A percentile compares a stretch with the other conserved stretches of the same genome.
Conservation (phyloP, 2,888 invertebrate genomes). For the Drosophila neotestacea region DNA sequence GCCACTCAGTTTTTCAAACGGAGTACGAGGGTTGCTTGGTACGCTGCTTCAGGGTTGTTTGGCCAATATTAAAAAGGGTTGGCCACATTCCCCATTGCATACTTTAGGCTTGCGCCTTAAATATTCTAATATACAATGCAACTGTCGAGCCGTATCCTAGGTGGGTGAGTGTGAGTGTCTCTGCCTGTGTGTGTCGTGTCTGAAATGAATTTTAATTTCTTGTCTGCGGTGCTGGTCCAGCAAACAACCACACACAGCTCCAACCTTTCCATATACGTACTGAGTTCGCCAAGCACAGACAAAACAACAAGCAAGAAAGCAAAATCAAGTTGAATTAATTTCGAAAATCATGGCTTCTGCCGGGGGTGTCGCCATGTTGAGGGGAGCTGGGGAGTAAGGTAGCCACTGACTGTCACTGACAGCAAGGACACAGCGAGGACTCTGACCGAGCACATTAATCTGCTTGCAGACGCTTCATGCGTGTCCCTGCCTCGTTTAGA, state of each 20-base stretch:
- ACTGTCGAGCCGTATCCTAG: conserved; percentile 15
- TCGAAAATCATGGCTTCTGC: conserved; percentile 81
- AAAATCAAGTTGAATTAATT: conserved; percentile 82
- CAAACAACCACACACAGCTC: conserved; percentile 35
- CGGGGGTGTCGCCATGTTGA: conserved; percentile 54
- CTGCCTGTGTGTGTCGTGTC: conserved; percentile 42
- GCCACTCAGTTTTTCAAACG: conserved; percentile 34
- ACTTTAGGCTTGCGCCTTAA: conserved; percentile 80
- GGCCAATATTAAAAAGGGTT: conserved; percentile 38
- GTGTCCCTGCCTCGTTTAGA: conserved; percentile 61
- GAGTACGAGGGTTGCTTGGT: conserved; percentile 49
- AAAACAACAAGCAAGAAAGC: conserved; percentile 77
- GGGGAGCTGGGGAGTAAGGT: conserved; percentile 8
- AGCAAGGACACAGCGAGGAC: conserved; percentile 62
- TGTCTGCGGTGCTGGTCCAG: conserved; percentile 56
- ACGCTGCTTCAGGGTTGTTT: conserved; percentile 52
- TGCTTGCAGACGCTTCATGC: conserved; percentile 79
- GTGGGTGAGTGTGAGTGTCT: conserved; percentile 3
- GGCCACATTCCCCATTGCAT: conserved; percentile 60
- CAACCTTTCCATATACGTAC: neutral
- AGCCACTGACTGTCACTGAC: conserved; percentile 63
- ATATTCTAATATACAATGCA: conserved; percentile 68
- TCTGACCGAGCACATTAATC: conserved; percentile 69
- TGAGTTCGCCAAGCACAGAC: conserved; percentile 14
- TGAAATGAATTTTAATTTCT: conserved; percentile 83